Evolutionary conservation across 2,113 vertebrate genomes (phyloP).

Genomic region (Anguilla japonica): DNA sequence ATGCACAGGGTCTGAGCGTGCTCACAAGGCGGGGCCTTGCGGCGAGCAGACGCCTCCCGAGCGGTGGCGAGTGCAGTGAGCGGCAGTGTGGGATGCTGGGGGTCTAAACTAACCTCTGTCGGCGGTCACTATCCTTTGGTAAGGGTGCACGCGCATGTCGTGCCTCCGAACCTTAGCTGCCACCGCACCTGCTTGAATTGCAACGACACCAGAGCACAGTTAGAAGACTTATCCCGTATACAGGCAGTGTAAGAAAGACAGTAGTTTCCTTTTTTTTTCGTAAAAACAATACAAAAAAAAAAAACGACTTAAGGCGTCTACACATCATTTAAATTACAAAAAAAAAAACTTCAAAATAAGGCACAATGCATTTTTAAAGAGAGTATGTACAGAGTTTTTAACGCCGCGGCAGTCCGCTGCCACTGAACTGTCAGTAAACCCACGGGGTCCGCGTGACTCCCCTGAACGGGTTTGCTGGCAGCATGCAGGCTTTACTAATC

Average conservation of each 20-base stretch:
- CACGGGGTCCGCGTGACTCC: slow-evolving; percentile 67
- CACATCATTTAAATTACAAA: background rate
- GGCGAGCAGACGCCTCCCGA: slow-evolving; percentile 69
- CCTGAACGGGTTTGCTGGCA: slow-evolving; percentile 70
- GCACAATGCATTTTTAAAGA: slow-evolving; percentile 37
- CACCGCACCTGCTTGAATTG: slow-evolving; percentile 99
- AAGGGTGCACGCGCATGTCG: slow-evolving; percentile 99
- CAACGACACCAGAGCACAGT: slow-evolving; percentile 95
- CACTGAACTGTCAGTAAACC: slow-evolving; percentile 73
- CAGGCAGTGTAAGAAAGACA: background rate
- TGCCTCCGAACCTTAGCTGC: slow-evolving; percentile 99
- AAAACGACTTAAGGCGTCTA: background rate
- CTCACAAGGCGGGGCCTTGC: slow-evolving; percentile 59
- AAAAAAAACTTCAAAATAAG: background rate
- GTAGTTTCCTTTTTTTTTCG: background rate
- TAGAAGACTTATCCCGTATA: slow-evolving; percentile 60
- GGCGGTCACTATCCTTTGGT: slow-evolving; percentile 99
- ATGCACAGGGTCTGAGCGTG: background rate
- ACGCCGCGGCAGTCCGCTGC: slow-evolving; percentile 74
- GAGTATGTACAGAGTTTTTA: slow-evolving; percentile 72
- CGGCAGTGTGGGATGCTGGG: slow-evolving; percentile 68
- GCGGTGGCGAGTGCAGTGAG: slow-evolving; percentile 40
- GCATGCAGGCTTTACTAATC: slow-evolving; percentile 80
- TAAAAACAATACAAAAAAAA: background rate
- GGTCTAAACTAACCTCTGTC: slow-evolving; percentile 99